Evolutionary conservation across 2,888 invertebrate species (phyloP).

Genomic region (Chrysolina oricalcia): DNA sequence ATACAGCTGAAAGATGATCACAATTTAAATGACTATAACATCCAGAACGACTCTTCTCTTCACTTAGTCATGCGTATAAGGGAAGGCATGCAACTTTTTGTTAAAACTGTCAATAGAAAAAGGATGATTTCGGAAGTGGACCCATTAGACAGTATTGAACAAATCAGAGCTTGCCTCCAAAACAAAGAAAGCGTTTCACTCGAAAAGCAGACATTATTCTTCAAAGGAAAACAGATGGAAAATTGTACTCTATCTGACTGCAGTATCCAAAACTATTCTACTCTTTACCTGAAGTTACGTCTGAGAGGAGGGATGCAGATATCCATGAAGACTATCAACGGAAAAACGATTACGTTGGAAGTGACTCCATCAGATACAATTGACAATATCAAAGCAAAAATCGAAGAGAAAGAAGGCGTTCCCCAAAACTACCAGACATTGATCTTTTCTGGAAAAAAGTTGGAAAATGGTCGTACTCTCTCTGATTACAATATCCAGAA

Average conservation of each 20-base stretch:
- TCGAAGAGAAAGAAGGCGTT: constrained; percentile 27
- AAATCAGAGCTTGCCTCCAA: no score
- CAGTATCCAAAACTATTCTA: no score
- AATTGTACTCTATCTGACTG: no score
- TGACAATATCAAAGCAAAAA: constrained; percentile 21
- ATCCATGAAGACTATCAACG: constrained; percentile 13
- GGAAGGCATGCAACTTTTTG: neutral
- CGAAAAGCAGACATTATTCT: no score
- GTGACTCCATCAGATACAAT: constrained; percentile 28
- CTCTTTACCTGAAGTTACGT: no score
- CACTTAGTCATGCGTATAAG: neutral
- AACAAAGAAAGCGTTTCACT: no score
- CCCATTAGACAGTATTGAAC: no score
- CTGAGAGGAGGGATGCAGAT: constrained; percentile 15
- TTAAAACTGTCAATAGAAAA: neutral
- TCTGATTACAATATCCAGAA: neutral
- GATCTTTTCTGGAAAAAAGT: neutral
- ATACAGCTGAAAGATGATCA: neutral
- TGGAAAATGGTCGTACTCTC: neutral
- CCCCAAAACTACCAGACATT: constrained; percentile 11
- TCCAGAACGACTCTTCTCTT: neutral
- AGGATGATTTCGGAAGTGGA: no score
- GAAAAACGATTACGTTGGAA: constrained; percentile 27
- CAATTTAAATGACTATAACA: neutral
- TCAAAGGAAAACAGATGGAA: no score